Evolutionary conservation across 2,113 vertebrate genomes (phyloP).

Genomic region (Calonectris borealis): DNA sequence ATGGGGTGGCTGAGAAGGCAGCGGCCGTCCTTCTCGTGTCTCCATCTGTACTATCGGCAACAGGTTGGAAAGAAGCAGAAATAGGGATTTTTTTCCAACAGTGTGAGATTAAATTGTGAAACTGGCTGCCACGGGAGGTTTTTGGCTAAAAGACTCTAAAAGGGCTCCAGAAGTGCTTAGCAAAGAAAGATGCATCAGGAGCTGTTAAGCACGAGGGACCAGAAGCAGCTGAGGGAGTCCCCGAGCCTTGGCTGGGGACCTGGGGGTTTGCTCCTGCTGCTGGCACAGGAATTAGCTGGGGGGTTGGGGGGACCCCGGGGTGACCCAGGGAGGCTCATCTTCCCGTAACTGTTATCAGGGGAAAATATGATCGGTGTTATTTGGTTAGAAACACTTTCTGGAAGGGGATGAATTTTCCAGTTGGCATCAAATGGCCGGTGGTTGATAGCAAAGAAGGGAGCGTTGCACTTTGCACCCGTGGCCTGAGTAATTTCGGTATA

Average conservation of each 20-base stretch:
- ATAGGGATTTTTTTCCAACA: neutral
- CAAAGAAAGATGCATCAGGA: neutral
- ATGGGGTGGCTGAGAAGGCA: neutral
- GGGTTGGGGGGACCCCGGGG: neutral
- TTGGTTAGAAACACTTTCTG: neutral
- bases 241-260: neutral
- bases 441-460: neutral
- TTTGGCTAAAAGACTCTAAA: neutral
- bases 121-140: neutral
- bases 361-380: neutral
- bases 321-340: neutral
- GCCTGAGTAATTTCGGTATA: neutral
- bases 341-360: neutral
- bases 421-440: neutral
- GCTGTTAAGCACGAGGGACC: neutral
- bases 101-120: neutral
- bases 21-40: rapidly evolving
- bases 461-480: neutral
- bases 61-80: neutral
- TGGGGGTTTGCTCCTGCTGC: neutral
- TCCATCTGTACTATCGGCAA: neutral
- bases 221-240: neutral
- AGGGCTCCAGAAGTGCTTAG: neutral
- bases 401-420: neutral
- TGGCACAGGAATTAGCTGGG: neutral